phyloP scores from a whole-genome alignment of 2,113 vertebrate species.

The Hyperopisus bebe region DNA sequence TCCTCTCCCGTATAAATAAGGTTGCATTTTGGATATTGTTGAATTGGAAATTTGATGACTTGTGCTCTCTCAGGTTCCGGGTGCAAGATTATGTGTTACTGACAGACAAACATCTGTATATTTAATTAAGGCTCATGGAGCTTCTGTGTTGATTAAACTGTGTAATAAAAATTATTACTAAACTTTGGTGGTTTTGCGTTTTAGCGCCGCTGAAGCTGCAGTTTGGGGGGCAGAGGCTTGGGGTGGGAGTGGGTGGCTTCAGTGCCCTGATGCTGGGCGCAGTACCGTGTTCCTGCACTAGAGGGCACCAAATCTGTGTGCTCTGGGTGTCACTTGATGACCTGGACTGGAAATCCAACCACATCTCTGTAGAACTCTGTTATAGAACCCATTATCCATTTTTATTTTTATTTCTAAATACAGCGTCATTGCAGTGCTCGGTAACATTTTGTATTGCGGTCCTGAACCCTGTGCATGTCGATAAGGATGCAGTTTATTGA shows the following conservation, averaged over 20 bases:
- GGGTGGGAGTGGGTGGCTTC: background rate
- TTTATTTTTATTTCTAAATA: background rate
- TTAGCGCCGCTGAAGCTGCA: background rate
- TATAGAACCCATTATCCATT: background rate
- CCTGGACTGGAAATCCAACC: background rate
- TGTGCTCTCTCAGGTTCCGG: constrained; percentile 74
- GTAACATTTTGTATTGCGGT: background rate
- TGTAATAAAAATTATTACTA: constrained; percentile 85
- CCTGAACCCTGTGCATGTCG: no score
- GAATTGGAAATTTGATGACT: constrained; percentile 73
- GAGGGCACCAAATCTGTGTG: background rate
- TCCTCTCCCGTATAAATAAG: constrained; percentile 47
- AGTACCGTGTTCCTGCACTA: background rate
- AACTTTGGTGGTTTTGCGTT: constrained; percentile 59
- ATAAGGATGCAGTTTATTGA: background rate
- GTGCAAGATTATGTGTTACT: constrained; percentile 75
- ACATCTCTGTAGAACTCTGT: background rate
- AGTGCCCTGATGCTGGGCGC: background rate
- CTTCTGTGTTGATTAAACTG: constrained; percentile 82
- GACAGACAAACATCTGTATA: constrained; percentile 77
- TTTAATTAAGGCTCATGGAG: constrained; percentile 78
- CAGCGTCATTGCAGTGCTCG: background rate
- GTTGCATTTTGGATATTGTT: constrained; percentile 75
- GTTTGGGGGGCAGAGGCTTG: background rate
- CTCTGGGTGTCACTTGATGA: background rate